Evolutionary conservation across 2,888 invertebrate genomes (phyloP).

Genomic region (Drosophila ezoana): DNA sequence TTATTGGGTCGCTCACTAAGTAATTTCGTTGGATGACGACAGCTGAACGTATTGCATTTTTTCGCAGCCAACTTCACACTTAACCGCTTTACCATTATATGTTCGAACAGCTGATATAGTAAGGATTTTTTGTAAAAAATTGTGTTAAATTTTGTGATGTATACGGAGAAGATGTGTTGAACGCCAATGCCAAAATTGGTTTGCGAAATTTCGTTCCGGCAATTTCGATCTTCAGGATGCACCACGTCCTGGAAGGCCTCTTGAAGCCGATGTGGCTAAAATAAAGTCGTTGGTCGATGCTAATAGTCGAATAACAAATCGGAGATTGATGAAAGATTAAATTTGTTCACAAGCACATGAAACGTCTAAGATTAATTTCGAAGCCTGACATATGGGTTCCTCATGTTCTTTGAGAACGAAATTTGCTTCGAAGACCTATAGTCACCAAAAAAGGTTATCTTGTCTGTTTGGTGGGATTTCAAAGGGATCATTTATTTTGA

Average conservation of each 20-base stretch:
- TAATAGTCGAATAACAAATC: conserved; percentile 1
- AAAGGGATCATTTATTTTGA: no score
- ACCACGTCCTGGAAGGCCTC: neutral
- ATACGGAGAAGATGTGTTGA: neutral
- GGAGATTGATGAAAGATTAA: neutral
- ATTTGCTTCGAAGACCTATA: neutral
- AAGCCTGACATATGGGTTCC: neutral
- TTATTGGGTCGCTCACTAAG: neutral
- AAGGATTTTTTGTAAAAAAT: neutral
- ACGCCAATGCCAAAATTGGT: conserved; percentile 2
- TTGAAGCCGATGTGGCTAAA: neutral
- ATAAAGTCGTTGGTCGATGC: neutral
- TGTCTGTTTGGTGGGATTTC: no score
- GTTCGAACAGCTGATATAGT: neutral
- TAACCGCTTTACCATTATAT: neutral
- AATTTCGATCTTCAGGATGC: conserved; percentile 6
- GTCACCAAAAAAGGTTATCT: no score
- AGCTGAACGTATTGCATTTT: neutral
- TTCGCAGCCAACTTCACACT: neutral
- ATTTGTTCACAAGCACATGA: neutral
- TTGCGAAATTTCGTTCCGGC: neutral
- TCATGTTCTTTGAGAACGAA: neutral
- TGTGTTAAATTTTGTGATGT: neutral
- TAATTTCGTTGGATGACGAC: neutral
- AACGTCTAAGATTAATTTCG: neutral